phyloP scores from a whole-genome alignment of 1,140 invertebrate species.

The Acyrthosiphon pisum region DNA sequence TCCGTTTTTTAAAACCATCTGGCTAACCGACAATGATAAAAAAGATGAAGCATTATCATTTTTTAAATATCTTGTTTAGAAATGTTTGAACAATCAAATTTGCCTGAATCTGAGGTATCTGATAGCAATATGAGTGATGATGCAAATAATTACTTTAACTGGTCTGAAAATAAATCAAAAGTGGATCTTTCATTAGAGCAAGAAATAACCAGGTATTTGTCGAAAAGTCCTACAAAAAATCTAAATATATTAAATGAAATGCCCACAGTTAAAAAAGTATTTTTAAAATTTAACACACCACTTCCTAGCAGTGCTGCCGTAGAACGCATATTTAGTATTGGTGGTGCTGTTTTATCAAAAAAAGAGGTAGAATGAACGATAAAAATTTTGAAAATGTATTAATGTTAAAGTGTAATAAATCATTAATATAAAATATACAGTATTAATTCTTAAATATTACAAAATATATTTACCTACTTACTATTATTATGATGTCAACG shows the following conservation, averaged over 20 bases:
- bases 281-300: conserved; percentile 19
- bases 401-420: conserved; percentile 23
- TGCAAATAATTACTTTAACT: conserved; percentile 16
- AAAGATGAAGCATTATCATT: conserved; percentile 10
- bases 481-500: background rate
- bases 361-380: background rate
- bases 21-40: background rate
- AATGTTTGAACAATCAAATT: conserved; percentile 20
- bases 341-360: conserved; percentile 6
- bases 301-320: background rate
- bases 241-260: conserved; percentile 14
- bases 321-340: background rate
- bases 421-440: background rate
- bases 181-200: conserved; percentile 1
- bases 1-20: conserved; percentile 19
- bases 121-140: conserved; percentile 25
- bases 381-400: background rate
- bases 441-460: background rate
- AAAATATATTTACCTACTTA: conserved; percentile 3
- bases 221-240: conserved; percentile 30
- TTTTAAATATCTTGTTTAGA: conserved; percentile 9
- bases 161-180: conserved; percentile 8
- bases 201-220: background rate
- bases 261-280: conserved; percentile 13
- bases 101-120: background rate